These are phyloP conservation scores for Ecdyonurus torrentis DNA, from an alignment of 2,888 invertebrate species.

Conservation along the genomic window DNA sequence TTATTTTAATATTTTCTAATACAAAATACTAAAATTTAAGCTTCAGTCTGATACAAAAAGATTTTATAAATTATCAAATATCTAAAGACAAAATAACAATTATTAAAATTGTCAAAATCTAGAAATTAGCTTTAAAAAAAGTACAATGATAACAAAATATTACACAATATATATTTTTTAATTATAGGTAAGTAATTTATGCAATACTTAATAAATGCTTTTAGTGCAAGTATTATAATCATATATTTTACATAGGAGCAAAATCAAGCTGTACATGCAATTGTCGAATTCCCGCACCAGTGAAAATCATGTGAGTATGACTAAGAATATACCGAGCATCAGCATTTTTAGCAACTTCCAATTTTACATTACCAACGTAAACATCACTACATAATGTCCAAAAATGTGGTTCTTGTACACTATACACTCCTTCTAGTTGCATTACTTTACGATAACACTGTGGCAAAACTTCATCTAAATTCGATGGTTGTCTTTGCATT, in stretches of 20 bases:
- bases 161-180: too few species aligned
- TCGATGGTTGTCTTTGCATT: slow-evolving; percentile 83
- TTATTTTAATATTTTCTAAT: too few species aligned
- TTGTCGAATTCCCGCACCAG: slow-evolving; percentile 79
- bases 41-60: too few species aligned
- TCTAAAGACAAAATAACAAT: too few species aligned
- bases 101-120: too few species aligned
- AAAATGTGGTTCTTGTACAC: slow-evolving; percentile 94
- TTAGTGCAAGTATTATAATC: too few species aligned
- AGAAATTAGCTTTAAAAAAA: too few species aligned
- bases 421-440: slow-evolving; percentile 80
- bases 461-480: slow-evolving; percentile 65
- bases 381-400: slow-evolving; percentile 95
- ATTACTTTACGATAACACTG: slow-evolving; percentile 80
- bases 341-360: slow-evolving; percentile 86
- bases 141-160: too few species aligned
- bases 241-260: slow-evolving; percentile 45
- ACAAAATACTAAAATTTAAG: too few species aligned
- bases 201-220: too few species aligned
- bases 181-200: too few species aligned
- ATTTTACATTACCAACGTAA: slow-evolving; percentile 81
- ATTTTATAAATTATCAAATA: too few species aligned
- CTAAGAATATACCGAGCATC: slow-evolving; percentile 86
- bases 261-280: slow-evolving; percentile 88
- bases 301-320: slow-evolving; percentile 88